Percentiles rank a stretch among this genome's conserved stretches.
phyloP scores from a whole-genome alignment of 2,888 invertebrate species.

The Hesperia comma region DNA sequence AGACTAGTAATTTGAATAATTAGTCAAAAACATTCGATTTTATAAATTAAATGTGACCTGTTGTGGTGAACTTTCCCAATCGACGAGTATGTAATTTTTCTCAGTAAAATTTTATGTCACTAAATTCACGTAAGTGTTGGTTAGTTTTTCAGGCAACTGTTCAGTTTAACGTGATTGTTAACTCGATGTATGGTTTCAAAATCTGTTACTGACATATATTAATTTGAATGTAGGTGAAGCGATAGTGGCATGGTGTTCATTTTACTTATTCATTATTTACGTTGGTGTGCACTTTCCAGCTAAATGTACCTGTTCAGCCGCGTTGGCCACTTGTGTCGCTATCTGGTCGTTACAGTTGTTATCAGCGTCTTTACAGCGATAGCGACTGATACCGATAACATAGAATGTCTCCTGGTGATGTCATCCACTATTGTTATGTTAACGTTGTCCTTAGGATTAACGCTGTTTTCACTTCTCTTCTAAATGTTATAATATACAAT shows the following conservation, averaged over 20 bases:
- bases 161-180: no score
- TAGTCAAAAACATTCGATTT: no score
- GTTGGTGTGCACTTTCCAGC: constrained; percentile 1
- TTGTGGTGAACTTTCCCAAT: no score
- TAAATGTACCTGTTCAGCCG: constrained; percentile 21
- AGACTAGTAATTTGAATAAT: no score
- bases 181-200: no score
- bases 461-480: constrained; percentile 18
- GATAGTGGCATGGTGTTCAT: not conserved
- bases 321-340: constrained; percentile 45
- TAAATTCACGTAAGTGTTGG: no score
- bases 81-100: no score
- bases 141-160: no score
- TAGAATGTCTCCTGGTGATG: constrained; percentile 43
- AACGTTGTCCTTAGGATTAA: constrained; percentile 23
- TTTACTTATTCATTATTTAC: constrained; percentile 2
- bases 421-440: constrained; percentile 39
- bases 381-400: constrained; percentile 44
- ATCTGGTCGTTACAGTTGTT: constrained; percentile 46
- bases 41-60: no score
- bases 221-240: no score
- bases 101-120: no score
- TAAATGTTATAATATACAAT: not conserved
- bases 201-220: no score
- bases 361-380: constrained; percentile 47